A percentile compares a stretch with the other conserved stretches of the same genome.
phyloP scores from a whole-genome alignment of 2,797 vertebrate species.

The Characodon lateralis region DNA sequence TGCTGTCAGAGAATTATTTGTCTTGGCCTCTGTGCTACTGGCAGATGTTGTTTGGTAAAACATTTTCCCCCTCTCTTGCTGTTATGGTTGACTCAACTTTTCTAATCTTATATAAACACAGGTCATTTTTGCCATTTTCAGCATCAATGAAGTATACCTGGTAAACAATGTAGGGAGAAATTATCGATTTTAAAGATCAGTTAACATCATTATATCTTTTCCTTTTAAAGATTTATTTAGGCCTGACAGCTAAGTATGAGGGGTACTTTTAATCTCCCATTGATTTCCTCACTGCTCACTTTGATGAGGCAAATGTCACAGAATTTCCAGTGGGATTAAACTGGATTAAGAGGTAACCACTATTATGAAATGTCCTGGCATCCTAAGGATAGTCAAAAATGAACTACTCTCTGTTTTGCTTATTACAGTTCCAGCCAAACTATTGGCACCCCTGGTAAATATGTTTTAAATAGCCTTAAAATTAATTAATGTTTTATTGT shows the following conservation, averaged over 20 bases:
- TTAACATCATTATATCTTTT: conserved; percentile 29
- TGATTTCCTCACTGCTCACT: conserved; percentile 57
- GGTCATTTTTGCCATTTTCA: conserved; percentile 60
- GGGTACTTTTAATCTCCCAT: conserved; percentile 52
- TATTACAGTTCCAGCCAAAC: neutral
- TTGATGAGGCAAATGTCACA: conserved; percentile 42
- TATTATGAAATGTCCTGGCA: conserved; percentile 43
- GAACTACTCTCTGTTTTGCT: neutral
- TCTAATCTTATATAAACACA: conserved; percentile 64
- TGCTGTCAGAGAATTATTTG: conserved; percentile 72
- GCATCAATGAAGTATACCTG: conserved; percentile 34
- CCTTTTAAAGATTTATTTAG: conserved; percentile 19
- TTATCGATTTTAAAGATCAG: conserved; percentile 29
- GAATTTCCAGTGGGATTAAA: conserved; percentile 41
- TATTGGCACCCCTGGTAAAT: neutral
- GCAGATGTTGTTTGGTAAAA: conserved; percentile 82
- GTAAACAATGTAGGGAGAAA: conserved; percentile 18
- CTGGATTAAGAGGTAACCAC: conserved; percentile 38
- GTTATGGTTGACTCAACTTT: conserved; percentile 52
- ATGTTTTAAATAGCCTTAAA: neutral
- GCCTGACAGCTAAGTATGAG: conserved; percentile 15
- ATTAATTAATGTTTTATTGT: neutral
- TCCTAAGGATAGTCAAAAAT: conserved; percentile 25
- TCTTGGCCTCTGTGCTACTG: conserved; percentile 71
- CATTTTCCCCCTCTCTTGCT: conserved; percentile 68